phyloP scores from a whole-genome alignment of 2,888 invertebrate genomes.

The Epistrophe eligans region DNA sequence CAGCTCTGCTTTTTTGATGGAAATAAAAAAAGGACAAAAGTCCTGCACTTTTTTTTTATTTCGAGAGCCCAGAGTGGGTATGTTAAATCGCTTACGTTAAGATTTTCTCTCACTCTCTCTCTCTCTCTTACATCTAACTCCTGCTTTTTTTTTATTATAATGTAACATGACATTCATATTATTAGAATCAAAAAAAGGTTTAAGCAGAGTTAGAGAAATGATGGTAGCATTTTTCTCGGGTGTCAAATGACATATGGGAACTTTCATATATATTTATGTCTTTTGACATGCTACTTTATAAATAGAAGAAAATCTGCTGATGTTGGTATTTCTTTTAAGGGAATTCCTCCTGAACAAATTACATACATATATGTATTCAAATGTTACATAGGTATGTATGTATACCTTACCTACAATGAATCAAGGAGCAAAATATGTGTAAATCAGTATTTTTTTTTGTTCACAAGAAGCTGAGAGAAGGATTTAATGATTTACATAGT shows the following conservation, averaged over 20 bases:
- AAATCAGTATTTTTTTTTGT: background rate
- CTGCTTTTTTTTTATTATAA: conserved; percentile 36
- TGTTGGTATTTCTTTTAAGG: background rate
- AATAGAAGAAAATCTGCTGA: background rate
- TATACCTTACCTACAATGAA: background rate
- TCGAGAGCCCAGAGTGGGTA: conserved; percentile 15
- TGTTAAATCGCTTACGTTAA: conserved; percentile 54
- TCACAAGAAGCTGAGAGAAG: background rate
- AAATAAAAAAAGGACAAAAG: conserved; percentile 18
- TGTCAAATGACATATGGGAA: conserved; percentile 60
- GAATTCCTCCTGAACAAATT: background rate
- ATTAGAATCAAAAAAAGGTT: conserved; percentile 46
- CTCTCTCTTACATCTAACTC: background rate
- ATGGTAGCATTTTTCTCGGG: conserved; percentile 32
- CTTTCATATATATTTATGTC: conserved; percentile 28
- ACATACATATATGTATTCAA: background rate
- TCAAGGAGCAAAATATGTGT: conserved; percentile 12
- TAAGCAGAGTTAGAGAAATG: conserved; percentile 14
- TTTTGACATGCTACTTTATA: background rate
- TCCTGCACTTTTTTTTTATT: background rate
- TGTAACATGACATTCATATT: conserved; percentile 66
- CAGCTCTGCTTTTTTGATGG: background rate
- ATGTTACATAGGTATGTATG: background rate
- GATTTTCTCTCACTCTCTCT: conserved; percentile 11
- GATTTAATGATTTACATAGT: conserved; percentile 15